phyloP scores from a whole-genome alignment of 1,140 invertebrate species.

The Lordiphosa stackelbergi region DNA sequence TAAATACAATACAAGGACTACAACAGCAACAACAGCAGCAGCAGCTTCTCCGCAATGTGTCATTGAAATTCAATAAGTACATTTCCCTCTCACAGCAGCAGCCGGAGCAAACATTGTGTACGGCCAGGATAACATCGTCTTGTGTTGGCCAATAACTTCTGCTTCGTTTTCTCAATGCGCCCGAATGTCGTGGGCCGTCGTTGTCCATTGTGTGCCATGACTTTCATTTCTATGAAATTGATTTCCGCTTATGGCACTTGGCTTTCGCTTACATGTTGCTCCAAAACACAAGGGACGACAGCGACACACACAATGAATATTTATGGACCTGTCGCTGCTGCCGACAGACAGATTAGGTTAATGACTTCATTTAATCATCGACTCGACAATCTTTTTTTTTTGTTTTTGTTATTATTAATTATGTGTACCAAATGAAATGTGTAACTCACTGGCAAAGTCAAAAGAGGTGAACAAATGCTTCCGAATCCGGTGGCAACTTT shows the following conservation, averaged over 20 bases:
- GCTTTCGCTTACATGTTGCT: constrained; percentile 64
- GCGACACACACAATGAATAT: constrained; percentile 45
- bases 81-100: constrained; percentile 35
- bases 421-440: constrained; percentile 47
- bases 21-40: not conserved
- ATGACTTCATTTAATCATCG: constrained; percentile 57
- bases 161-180: constrained; percentile 44
- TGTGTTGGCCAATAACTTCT: constrained; percentile 62
- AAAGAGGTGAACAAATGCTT: constrained; percentile 34
- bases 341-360: constrained; percentile 55
- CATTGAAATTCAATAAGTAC: constrained; percentile 74
- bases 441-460: constrained; percentile 13
- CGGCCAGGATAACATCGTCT: constrained; percentile 48
- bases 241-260: constrained; percentile 75
- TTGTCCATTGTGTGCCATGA: constrained; percentile 28
- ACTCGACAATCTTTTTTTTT: constrained; percentile 14
- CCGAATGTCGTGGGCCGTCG: constrained; percentile 19
- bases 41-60: constrained; percentile 37
- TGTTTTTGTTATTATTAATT: constrained; percentile 45
- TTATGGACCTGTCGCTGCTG: constrained; percentile 26
- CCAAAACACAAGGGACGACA: constrained; percentile 16
- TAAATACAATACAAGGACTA: constrained; percentile 18
- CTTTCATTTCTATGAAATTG: constrained; percentile 70
- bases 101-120: constrained; percentile 28
- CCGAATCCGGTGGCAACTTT: constrained; percentile 20